Evolutionary conservation across 1,140 invertebrate genomes (phyloP).

Genomic region (Drosophila bifasciata): DNA sequence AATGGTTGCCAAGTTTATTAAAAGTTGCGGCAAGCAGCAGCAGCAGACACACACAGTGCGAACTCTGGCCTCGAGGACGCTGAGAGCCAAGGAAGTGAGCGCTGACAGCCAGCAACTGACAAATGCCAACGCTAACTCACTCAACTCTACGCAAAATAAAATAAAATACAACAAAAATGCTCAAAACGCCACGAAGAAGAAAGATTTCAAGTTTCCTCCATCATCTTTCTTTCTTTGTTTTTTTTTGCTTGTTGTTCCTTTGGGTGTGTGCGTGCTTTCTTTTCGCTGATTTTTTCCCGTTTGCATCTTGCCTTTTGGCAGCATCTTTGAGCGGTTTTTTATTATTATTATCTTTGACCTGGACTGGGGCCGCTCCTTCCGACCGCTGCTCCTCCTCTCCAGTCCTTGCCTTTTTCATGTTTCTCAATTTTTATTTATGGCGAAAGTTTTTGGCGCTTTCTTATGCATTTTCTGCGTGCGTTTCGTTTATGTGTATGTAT

Average conservation of each 20-base stretch:
- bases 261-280: conserved; percentile 31
- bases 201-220: conserved; percentile 54
- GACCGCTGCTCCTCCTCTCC: conserved; percentile 7
- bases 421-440: conserved; percentile 63
- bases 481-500: conserved; percentile 18
- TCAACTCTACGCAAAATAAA: conserved; percentile 66
- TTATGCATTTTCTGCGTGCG: conserved; percentile 39
- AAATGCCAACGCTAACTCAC: conserved; percentile 79
- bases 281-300: conserved; percentile 13
- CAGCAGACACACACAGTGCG: conserved; percentile 38
- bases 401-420: conserved; percentile 27
- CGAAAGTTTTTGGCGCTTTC: conserved; percentile 43
- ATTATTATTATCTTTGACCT: conserved; percentile 75
- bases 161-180: conserved; percentile 52
- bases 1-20: conserved; percentile 76
- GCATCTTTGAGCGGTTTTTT: conserved; percentile 69
- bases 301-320: conserved; percentile 51
- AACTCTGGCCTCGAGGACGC: conserved; percentile 18
- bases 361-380: conserved; percentile 21
- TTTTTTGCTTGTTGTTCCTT: conserved; percentile 44
- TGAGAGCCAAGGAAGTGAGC: conserved; percentile 55
- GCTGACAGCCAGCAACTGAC: conserved; percentile 75
- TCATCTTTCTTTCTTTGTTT: conserved; percentile 11
- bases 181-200: conserved; percentile 50
- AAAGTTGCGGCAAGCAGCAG: conserved; percentile 70